A percentile compares a stretch with the other conserved stretches of the same genome.
Conservation (phyloP, 2,888 invertebrate species). For the Uloborus plumipes region DNA sequence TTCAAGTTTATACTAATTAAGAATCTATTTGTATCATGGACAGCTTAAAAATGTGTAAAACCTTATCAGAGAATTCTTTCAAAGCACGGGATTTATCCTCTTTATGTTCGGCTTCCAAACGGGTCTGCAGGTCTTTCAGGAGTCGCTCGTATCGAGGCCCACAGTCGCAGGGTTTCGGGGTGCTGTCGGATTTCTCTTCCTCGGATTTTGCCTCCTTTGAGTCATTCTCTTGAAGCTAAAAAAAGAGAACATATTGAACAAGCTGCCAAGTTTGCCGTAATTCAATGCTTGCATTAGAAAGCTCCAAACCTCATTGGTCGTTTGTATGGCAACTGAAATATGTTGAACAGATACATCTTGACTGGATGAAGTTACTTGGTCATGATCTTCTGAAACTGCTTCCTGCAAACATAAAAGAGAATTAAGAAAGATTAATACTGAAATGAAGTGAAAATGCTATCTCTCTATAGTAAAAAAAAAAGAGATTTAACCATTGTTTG, state of each 20-base stretch:
- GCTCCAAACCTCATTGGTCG: slow-evolving; percentile 66
- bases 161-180: slow-evolving; percentile 67
- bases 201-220: too few relatives aligned
- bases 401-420: slow-evolving; percentile 67
- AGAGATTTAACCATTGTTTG: too few relatives aligned
- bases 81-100: slow-evolving; percentile 71
- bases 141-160: slow-evolving; percentile 69
- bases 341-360: slow-evolving; percentile 68
- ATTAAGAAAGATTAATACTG: too few relatives aligned
- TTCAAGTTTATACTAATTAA: too few relatives aligned
- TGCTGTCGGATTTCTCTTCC: too few relatives aligned
- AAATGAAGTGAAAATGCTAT: too few relatives aligned
- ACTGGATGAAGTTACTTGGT: slow-evolving; percentile 72
- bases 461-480: too few relatives aligned
- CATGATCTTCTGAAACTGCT: slow-evolving; percentile 70
- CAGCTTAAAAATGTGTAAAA: slow-evolving; percentile 64
- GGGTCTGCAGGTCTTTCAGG: slow-evolving; percentile 70
- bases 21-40: neutral
- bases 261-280: neutral
- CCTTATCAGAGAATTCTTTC: slow-evolving; percentile 73
- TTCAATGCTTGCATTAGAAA: too few relatives aligned
- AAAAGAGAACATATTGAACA: neutral
- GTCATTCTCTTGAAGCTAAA: too few relatives aligned
- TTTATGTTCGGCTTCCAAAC: slow-evolving; percentile 70
- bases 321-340: slow-evolving; percentile 67